A percentile compares a stretch with the other conserved stretches of the same genome.
Conservation (phyloP, 2,113 vertebrate species). For the Trachemys scripta region DNA sequence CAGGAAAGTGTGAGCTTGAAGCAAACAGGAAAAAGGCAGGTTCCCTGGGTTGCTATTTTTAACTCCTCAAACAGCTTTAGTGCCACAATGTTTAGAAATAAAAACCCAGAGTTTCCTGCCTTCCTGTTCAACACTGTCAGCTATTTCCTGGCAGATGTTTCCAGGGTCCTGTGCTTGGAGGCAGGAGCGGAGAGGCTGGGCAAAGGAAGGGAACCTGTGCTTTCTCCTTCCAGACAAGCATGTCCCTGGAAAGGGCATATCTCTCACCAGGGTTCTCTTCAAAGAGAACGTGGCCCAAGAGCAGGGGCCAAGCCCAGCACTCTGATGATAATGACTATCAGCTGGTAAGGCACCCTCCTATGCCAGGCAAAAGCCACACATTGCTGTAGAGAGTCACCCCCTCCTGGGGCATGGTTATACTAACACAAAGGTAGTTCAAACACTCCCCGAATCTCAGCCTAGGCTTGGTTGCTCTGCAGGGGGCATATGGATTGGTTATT, state of each 20-base stretch:
- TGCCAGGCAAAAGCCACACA: not conserved
- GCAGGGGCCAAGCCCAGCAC: not conserved
- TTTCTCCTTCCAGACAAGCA: not conserved
- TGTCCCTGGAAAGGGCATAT: not conserved
- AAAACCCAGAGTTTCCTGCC: slow-evolving; percentile 57
- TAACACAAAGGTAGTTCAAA: not conserved
- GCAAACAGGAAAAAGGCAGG: slow-evolving; percentile 75
- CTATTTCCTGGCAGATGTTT: slow-evolving; percentile 70
- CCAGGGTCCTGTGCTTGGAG: slow-evolving; percentile 25
- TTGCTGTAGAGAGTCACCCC: not conserved
- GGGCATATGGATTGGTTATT: not conserved
- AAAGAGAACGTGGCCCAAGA: not conserved
- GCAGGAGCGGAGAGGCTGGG: not conserved
- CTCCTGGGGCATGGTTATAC: not conserved
- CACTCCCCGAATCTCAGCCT: not conserved
- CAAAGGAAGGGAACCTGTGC: not conserved
- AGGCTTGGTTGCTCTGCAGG: not conserved
- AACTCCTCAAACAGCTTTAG: slow-evolving; percentile 57
- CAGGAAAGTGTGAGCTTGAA: slow-evolving; percentile 55
- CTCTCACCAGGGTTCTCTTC: not conserved
- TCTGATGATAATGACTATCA: not conserved
- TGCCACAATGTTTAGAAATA: slow-evolving; percentile 65
- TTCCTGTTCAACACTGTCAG: slow-evolving; percentile 63
- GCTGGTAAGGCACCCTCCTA: too few species aligned
- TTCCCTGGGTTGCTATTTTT: slow-evolving; percentile 68